Evolutionary conservation across 2,888 invertebrate species (phyloP), one percentile per base, ranked within the genome.

Genomic region (Ormyrus labotus): DNA sequence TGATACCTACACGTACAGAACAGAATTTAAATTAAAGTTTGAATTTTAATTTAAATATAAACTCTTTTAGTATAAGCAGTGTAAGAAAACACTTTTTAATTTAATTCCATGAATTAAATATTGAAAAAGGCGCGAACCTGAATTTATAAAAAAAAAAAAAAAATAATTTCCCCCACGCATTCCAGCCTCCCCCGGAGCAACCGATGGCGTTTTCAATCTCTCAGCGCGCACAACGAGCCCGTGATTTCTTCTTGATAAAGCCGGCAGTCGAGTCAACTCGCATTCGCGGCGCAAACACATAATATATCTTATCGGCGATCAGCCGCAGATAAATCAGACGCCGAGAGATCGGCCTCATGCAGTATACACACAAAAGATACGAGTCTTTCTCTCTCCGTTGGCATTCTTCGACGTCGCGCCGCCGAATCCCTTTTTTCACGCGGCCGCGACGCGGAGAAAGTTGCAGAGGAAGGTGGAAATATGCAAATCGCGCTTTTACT

Each of bases 401-500:
- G 61, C 61, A 53, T 60, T 76, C 61, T 63, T 78, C 10, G n/a
- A 34, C 67, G 60, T 9, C 53, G 11, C 13, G 19, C 60, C 10
- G 5, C 34, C 63, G 50, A 78, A 65, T 58, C 71, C 71, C 11
- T 78, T 78, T 71, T 77, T 64, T 71, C 45, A 5, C 73, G 64
- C 50, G 8, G 58, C 10, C 19, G n/a, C 55, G 10, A 57, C 50
- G 48, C 53, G 55, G 80, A 76, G 80, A 80, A 76, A 80, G 77
- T 78, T 51, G 69, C 65, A 57, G 53, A 34, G 34, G 34, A 69
- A 63, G 76, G 60, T 77, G 69, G 73, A 81, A 76, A 64, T 77
- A 81, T 81, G 81, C 69, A 69, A 81, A 81, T 80, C 75, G 61
- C 8, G 63, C 76, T 47, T 58, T 48, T 10, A n/a, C 19, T n/a